Evolutionary conservation across 2,113 vertebrate species (phyloP).

Genomic region (Asarcornis scutulata): DNA sequence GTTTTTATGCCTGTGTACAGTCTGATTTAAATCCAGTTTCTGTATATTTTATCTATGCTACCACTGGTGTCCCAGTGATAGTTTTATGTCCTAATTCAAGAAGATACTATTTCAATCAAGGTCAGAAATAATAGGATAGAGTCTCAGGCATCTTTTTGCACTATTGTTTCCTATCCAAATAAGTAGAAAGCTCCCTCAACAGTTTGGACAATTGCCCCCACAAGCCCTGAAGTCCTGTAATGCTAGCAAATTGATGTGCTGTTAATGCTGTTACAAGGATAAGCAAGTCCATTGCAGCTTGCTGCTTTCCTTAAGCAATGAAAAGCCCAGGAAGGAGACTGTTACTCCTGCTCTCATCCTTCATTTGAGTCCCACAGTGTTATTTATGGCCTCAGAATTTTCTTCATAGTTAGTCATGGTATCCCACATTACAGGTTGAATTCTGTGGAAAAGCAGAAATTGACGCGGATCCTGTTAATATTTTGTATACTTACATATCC

Average conservation of each 20-base stretch:
- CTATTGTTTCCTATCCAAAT: neutral
- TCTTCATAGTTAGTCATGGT: neutral
- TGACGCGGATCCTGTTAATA: neutral
- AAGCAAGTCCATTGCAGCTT: neutral
- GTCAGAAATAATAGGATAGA: neutral
- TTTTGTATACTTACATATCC: neutral
- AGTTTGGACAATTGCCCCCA: neutral
- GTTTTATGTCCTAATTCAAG: neutral
- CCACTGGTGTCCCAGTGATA: neutral
- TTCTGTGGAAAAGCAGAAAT: neutral
- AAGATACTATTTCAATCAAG: neutral
- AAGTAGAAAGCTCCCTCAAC: neutral
- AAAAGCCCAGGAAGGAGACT: neutral
- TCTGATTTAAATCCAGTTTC: neutral
- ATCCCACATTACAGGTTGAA: neutral
- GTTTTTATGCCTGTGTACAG: neutral
- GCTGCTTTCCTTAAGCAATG: neutral
- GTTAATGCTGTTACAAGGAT: neutral
- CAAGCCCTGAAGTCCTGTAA: neutral
- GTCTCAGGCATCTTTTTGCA: neutral
- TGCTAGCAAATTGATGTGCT: neutral
- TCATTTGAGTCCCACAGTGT: fast-evolving
- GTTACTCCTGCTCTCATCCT: neutral
- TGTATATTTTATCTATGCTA: neutral
- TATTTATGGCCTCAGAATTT: neutral